A percentile compares a stretch with the other conserved stretches of the same genome.
phyloP scores from a whole-genome alignment of 1,140 invertebrate species.

The Diabrotica virgifera region DNA sequence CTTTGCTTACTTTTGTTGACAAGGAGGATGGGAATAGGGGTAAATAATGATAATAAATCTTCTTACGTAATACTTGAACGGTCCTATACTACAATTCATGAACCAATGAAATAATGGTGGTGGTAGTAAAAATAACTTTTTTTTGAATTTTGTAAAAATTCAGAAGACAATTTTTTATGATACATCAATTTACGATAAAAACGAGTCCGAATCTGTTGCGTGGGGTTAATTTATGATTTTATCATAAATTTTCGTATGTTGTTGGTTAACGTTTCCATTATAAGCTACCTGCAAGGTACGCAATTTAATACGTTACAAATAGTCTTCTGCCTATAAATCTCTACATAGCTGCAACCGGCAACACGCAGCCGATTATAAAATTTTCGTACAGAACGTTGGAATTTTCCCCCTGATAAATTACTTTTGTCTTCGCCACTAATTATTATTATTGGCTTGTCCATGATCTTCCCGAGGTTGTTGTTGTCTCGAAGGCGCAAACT shows the following conservation, averaged over 20 bases:
- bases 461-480: conserved; percentile 15
- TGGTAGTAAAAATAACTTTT: too few relatives aligned
- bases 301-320: conserved; percentile 28
- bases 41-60: too few relatives aligned
- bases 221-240: neutral
- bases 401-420: conserved; percentile 17
- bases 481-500: conserved; percentile 6
- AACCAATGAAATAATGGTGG: too few relatives aligned
- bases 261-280: conserved; percentile 22
- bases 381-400: conserved; percentile 15
- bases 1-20: too few relatives aligned
- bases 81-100: too few relatives aligned
- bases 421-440: conserved; percentile 20
- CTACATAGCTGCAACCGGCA: conserved; percentile 2
- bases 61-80: too few relatives aligned
- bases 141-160: too few relatives aligned
- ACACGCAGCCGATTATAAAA: conserved; percentile 23
- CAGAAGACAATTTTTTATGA: too few relatives aligned
- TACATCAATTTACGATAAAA: too few relatives aligned
- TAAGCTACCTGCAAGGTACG: conserved; percentile 18
- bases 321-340: conserved; percentile 21
- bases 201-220: too few relatives aligned
- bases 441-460: conserved; percentile 21
- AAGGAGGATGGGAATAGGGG: too few relatives aligned
- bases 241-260: conserved; percentile 18